Percentiles rank a stretch among this genome's conserved stretches.
phyloP scores from a whole-genome alignment of 2,113 vertebrate genomes.

The Coryphaenoides rupestris region DNA sequence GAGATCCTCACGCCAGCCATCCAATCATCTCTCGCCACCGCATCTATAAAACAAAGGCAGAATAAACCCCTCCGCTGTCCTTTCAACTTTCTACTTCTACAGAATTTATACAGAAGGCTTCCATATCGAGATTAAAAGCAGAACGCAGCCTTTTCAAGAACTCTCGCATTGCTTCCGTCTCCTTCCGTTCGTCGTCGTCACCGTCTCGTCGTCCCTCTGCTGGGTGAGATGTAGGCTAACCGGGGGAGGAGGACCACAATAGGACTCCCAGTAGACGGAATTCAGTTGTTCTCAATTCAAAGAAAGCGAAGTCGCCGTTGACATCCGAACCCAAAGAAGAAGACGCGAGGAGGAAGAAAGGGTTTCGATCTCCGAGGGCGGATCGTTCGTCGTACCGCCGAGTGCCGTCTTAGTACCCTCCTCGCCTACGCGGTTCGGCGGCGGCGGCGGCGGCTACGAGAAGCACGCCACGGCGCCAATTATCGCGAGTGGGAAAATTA shows the following conservation, averaged over 20 bases:
- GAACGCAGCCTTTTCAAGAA: conserved; percentile 19
- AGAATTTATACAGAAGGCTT: no score
- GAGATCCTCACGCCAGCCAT: conserved; percentile 49
- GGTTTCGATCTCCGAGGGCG: not conserved
- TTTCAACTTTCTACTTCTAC: conserved; percentile 30
- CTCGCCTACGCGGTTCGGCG: no score
- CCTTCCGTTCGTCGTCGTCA: conserved; percentile 1
- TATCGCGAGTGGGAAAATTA: no score
- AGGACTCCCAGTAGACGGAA: conserved; percentile 10
- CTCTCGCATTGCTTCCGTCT: conserved; percentile 16
- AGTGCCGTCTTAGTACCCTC: no score
- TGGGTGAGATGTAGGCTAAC: not conserved
- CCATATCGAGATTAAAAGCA: conserved; percentile 25
- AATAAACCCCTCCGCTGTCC: conserved; percentile 35
- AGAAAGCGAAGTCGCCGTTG: not conserved
- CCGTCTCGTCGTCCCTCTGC: not conserved
- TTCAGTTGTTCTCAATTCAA: conserved; percentile 4
- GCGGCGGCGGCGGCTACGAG: no score
- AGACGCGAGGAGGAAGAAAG: conserved; percentile 3
- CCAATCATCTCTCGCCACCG: conserved; percentile 40
- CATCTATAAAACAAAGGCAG: conserved; percentile 31
- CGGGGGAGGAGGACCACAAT: conserved; percentile 9
- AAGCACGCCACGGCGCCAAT: no score
- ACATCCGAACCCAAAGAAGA: conserved; percentile 17
- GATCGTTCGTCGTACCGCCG: no score